Evolutionary conservation across 2,113 vertebrate species (phyloP), one percentile per base, ranked within the genome.

Genomic region (Calyptomena viridis): DNA sequence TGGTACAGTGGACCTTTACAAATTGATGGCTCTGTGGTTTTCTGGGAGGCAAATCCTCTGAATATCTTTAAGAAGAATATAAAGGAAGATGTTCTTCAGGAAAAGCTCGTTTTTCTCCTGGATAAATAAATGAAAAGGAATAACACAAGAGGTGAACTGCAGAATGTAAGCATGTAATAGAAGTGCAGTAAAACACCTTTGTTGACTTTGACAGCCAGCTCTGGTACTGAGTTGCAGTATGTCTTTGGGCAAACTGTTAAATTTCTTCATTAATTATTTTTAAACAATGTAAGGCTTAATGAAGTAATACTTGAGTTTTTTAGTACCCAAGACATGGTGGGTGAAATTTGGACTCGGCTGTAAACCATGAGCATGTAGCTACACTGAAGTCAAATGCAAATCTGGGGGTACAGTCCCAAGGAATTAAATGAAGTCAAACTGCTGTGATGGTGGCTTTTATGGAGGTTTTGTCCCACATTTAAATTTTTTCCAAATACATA

Each of bases 361-460:
- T 82, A 83, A 89, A 28, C 50, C 1, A 1, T 46, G 31, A 80
- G 72, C 53, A 11, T 44, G 35, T n/a, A 25, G 35, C 67, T 69
- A 12, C 50, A 17, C 15, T 74, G 47, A 25, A 88, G 55, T 56
- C 46, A 87, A 37, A 50, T 53, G 37, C 56, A 58, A 35, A 44
- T 47, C 21, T 66, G 19, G 19, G 11, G 16, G 9, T 55, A 10
- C 0, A 0, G 14, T 79, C 20, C 72, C 7, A 6, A 62, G 68
- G 68, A 85, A 53, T 72, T 58, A 25, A 56, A 16, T 79, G 6
- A 66, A 66, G 8, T 78, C 23, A 78, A 20, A 7, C 12, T 83
- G 24, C 68, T 1, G 2, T 42, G 63, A 20, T 66, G 22, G 27
- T 93, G 24, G 63, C 40, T 79, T 90, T 82, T 90, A 44, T 76